Evolutionary conservation across 2,797 vertebrate genomes (phyloP).

Genomic region (Tauraco hartlaubi): DNA sequence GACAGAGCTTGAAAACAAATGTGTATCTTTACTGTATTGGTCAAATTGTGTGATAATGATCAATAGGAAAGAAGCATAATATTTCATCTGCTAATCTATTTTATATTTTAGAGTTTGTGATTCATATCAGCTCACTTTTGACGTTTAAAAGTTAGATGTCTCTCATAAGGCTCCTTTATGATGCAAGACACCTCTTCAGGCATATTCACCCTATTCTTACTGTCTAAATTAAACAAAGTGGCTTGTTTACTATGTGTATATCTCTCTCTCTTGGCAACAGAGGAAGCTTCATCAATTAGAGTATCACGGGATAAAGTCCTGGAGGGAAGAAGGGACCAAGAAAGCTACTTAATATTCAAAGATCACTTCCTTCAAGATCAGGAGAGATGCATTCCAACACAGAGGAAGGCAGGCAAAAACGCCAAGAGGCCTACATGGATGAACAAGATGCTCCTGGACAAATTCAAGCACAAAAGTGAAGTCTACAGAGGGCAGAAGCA

Average conservation of each 20-base stretch:
- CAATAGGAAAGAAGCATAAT: background rate
- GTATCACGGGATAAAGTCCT: no score
- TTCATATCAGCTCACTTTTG: background rate
- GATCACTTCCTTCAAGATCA: no score
- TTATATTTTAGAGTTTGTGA: background rate
- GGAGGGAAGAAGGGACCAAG: no score
- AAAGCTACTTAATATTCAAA: no score
- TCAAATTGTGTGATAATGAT: background rate
- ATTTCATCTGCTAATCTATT: background rate
- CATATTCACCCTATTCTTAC: background rate
- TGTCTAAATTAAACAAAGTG: background rate
- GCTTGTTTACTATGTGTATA: background rate
- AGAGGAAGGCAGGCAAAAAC: no score
- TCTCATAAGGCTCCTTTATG: background rate
- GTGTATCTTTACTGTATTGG: background rate
- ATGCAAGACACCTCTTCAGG: background rate
- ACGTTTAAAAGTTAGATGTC: background rate
- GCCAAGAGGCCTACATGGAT: no score
- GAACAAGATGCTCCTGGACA: no score
- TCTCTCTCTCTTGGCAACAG: background rate
- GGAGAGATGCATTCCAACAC: no score
- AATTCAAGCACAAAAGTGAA: no score
- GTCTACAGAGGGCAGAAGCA: no score
- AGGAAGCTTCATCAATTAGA: background rate
- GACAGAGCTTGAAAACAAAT: background rate